phyloP scores from a whole-genome alignment of 2,888 invertebrate species.

The Leptarthrus brevirostris region DNA sequence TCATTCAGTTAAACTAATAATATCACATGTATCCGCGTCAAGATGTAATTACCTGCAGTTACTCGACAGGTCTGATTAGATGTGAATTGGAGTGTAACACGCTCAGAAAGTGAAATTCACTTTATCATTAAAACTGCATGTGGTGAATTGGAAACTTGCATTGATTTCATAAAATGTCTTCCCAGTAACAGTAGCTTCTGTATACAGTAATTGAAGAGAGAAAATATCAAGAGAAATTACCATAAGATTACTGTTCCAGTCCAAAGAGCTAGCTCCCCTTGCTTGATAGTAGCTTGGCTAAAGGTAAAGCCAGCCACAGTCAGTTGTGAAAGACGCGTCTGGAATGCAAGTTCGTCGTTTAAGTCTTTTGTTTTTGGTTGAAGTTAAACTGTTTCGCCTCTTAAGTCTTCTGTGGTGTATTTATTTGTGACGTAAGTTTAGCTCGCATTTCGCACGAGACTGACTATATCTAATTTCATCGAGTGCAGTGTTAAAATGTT shows the following conservation, averaged over 20 bases:
- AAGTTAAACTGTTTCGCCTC: neutral
- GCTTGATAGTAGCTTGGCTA: neutral
- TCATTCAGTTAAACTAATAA: no score
- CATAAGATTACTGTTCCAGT: no score
- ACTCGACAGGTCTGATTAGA: no score
- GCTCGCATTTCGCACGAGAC: neutral
- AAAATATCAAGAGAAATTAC: neutral
- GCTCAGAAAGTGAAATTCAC: neutral
- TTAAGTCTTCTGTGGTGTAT: neutral
- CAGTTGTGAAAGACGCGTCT: slow-evolving; percentile 31
- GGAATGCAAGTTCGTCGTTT: slow-evolving; percentile 51
- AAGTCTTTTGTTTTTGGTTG: slow-evolving; percentile 56
- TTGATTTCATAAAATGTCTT: no score
- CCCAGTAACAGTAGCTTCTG: no score
- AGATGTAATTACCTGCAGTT: no score
- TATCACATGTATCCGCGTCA: no score
- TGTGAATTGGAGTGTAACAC: neutral
- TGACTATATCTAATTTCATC: neutral
- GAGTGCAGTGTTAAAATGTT: slow-evolving; percentile 9
- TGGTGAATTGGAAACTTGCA: no score
- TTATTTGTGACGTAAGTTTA: slow-evolving; percentile 1
- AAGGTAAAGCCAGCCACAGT: neutral
- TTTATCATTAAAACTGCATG: neutral
- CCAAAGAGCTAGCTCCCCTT: no score
- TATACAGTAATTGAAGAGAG: neutral